Percentiles rank a stretch among this genome's conserved stretches.
Conservation (phyloP, 2,888 invertebrate species). For the Drosophila cognata region DNA sequence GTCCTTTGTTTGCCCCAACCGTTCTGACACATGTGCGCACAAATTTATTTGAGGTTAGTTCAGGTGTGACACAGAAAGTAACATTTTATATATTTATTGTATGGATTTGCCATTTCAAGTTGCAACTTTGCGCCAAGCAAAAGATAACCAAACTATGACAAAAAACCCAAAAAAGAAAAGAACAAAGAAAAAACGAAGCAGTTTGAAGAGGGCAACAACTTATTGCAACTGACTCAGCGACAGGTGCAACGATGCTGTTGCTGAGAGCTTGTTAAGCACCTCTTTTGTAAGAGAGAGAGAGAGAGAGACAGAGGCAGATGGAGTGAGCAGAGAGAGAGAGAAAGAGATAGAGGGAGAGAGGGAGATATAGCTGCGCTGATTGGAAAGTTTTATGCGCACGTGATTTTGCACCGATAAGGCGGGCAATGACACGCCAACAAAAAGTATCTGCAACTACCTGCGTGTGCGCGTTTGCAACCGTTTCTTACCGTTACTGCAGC, state of each 20-base stretch:
- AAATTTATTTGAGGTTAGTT: conserved; percentile 82
- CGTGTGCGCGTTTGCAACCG: conserved; percentile 26
- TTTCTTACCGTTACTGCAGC: conserved; percentile 5
- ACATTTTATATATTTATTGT: conserved; percentile 81
- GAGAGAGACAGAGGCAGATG: not conserved
- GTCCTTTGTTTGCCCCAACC: conserved; percentile 51
- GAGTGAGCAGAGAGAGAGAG: not conserved
- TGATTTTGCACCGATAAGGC: conserved; percentile 69
- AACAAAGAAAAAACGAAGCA: not conserved
- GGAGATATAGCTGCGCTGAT: conserved; percentile 54
- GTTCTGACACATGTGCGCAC: conserved; percentile 67
- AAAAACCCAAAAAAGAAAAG: conserved; percentile 24
- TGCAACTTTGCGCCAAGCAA: conserved; percentile 58
- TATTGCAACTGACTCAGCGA: conserved; percentile 61
- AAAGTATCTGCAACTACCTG: conserved; percentile 23
- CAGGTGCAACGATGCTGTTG: conserved; percentile 43
- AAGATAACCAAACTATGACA: conserved; percentile 72
- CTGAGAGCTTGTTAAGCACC: conserved; percentile 77
- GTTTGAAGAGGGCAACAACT: conserved; percentile 36
- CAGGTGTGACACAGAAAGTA: conserved; percentile 78
- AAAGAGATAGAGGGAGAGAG: not conserved
- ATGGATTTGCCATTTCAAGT: conserved; percentile 79
- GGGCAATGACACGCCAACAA: conserved; percentile 41
- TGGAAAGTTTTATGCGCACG: conserved; percentile 80
- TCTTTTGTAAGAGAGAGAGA: conserved; percentile 27